Evolutionary conservation across 2,888 invertebrate species (phyloP).

Genomic region (Xylocampa areola): DNA sequence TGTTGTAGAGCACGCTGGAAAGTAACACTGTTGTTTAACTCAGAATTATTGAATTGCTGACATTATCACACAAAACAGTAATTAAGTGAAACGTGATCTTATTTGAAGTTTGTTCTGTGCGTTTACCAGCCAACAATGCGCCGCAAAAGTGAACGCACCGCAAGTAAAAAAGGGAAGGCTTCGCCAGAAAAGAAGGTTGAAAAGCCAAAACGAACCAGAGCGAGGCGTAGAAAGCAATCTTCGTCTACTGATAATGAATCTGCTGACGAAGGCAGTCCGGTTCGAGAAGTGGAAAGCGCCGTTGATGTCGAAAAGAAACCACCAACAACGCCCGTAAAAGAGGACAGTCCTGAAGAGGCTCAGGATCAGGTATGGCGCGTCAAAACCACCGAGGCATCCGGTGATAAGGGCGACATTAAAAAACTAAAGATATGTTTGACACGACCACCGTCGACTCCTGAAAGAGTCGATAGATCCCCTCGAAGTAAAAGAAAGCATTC

Average conservation of each 20-base stretch:
- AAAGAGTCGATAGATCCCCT: conserved; percentile 86
- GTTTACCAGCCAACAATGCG: conserved; percentile 89
- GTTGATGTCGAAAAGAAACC: conserved; percentile 70
- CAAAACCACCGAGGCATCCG: conserved; percentile 83
- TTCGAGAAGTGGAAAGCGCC: conserved; percentile 64
- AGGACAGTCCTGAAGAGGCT: conserved; percentile 77
- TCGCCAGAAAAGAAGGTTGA: conserved; percentile 91
- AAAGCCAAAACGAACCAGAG: conserved; percentile 87
- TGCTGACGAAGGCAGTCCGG: conserved; percentile 76
- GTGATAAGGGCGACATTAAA: conserved; percentile 90
- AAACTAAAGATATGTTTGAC: conserved; percentile 91
- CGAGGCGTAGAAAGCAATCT: conserved; percentile 89
- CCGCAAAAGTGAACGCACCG: conserved; percentile 93
- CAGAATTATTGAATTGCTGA: conserved; percentile 9
- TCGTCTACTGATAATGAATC: conserved; percentile 88
- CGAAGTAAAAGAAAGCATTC: conserved; percentile 87
- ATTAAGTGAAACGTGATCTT: not conserved
- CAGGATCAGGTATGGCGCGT: conserved; percentile 89
- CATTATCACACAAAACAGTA: conserved; percentile 11
- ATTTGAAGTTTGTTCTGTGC: conserved; percentile 16
- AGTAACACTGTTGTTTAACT: conserved; percentile 15
- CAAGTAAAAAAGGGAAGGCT: conserved; percentile 90
- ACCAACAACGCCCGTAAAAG: conserved; percentile 74
- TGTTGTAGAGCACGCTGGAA: conserved; percentile 51
- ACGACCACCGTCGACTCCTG: conserved; percentile 89